Evolutionary conservation across 2,113 vertebrate genomes (phyloP), one percentile per base, ranked within the genome.

Genomic region (Platichthys flesus): DNA sequence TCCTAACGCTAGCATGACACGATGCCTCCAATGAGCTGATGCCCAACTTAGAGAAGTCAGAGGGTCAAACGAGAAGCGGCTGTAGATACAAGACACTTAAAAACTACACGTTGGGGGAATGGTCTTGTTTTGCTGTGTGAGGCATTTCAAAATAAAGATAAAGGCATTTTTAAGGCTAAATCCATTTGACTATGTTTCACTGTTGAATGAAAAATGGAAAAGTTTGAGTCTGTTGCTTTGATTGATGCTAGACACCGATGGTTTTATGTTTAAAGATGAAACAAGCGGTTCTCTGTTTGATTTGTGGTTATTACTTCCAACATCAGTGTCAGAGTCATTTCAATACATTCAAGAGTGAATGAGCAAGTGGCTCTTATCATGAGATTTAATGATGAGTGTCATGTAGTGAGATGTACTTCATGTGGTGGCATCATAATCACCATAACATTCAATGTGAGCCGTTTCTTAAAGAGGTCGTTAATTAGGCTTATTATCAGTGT

Each of bases 1-100:
- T 37, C 78, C 40, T 57, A 9, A 31, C 76, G 37, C 42, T 10
- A 49, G 45, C 45, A 23, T 78, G 60, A 73, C 78, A 72, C 2
- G 15, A 47, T 9, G 66, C 37, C 65, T 55, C 49, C 55, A 67
- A 68, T 67, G 64, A 67, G 67, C 61, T 35, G 52, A 26, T 16
- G 24, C 20, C 9, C 8, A 1, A 54, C 74, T 77, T 71, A 52
- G 28, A 40, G 81, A 64, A 51, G 47, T 31, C 40, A 61, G 54
- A 62, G 68, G 9, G 20, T 18, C 35, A 35, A 54, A 70, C 59
- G 14, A 35, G 31, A 54, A 16, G 57, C 18, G 18, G 67, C 70
- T n/a, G 37, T 7, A 60, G 24, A 2, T 35, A 42, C 14, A 67
- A 61, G 35, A 18, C 47, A 69, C 57, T 31, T 61, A 59, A 1